Evolutionary conservation across 2,797 vertebrate species (phyloP).

Genomic region (Epinephelus coioides): DNA sequence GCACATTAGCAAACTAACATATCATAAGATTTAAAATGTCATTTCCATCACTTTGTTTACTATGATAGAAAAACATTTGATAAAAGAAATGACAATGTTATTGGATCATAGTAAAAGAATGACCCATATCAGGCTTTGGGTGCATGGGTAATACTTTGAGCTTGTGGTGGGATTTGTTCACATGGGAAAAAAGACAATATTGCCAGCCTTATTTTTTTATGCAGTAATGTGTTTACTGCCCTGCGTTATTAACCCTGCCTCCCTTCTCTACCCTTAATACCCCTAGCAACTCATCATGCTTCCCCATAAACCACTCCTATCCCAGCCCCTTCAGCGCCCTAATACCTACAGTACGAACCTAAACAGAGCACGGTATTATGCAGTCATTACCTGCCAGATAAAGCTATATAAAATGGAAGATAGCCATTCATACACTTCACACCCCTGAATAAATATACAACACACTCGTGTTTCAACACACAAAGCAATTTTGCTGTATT

Average conservation of each 20-base stretch:
- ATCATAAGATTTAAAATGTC: no score
- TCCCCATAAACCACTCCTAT: background rate
- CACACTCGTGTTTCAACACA: conserved; percentile 30
- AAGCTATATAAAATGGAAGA: conserved; percentile 37
- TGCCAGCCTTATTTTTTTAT: background rate
- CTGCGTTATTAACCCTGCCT: background rate
- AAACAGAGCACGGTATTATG: conserved; percentile 27
- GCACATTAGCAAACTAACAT: no score
- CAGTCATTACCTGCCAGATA: conserved; percentile 29
- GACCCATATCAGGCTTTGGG: no score
- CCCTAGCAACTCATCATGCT: background rate
- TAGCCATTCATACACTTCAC: conserved; percentile 20
- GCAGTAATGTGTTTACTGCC: conserved; percentile 25
- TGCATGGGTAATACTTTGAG: background rate
- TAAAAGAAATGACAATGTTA: no score
- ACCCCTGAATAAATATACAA: conserved; percentile 31
- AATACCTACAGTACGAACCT: conserved; percentile 30
- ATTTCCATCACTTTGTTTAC: no score
- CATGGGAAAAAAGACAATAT: background rate
- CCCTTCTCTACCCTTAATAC: conserved; percentile 9
- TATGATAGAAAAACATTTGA: no score
- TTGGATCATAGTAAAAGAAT: no score
- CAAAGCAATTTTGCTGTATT: conserved; percentile 49
- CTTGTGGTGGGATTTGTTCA: background rate
- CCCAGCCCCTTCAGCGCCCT: background rate